A percentile compares a stretch with the other conserved stretches of the same genome.
Evolutionary conservation across 2,113 vertebrate genomes (phyloP).

Genomic region (Megaceryle maxima): DNA sequence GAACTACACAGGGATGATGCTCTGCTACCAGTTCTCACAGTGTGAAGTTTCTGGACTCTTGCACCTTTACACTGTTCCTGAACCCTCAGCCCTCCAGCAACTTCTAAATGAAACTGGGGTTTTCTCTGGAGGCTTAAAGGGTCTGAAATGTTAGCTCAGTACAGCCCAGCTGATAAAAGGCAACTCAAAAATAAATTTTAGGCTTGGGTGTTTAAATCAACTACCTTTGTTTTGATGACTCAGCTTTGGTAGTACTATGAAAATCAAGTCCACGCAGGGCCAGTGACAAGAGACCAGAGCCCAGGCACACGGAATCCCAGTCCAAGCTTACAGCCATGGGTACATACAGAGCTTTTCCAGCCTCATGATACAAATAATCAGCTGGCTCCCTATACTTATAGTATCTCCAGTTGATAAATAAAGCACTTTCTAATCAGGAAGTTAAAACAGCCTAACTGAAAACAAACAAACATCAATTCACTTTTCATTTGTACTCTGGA

Average conservation of each 20-base stretch:
- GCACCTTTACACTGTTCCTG: fast-evolving
- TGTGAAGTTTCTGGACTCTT: background rate
- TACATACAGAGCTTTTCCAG: background rate
- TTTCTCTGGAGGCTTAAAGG: background rate
- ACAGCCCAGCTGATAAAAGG: background rate
- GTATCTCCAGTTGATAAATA: background rate
- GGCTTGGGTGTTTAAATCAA: background rate
- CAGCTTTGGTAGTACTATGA: background rate
- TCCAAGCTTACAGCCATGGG: background rate
- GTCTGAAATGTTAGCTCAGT: background rate
- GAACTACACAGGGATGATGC: background rate
- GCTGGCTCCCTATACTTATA: background rate
- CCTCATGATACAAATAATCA: too few relatives aligned
- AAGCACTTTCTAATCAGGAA: too few relatives aligned
- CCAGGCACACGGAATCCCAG: background rate
- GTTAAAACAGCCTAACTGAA: fast-evolving
- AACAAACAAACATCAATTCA: background rate
- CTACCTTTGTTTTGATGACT: background rate
- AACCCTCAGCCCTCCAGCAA: background rate
- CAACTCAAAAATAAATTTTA: background rate
- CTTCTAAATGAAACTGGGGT: fast-evolving
- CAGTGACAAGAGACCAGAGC: background rate
- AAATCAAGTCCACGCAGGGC: background rate
- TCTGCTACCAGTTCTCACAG: background rate
- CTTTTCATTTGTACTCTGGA: background rate